Evolutionary conservation across 1,140 invertebrate species (phyloP), one percentile per base, ranked within the genome.

Genomic region (Trichogramma pretiosum): DNA sequence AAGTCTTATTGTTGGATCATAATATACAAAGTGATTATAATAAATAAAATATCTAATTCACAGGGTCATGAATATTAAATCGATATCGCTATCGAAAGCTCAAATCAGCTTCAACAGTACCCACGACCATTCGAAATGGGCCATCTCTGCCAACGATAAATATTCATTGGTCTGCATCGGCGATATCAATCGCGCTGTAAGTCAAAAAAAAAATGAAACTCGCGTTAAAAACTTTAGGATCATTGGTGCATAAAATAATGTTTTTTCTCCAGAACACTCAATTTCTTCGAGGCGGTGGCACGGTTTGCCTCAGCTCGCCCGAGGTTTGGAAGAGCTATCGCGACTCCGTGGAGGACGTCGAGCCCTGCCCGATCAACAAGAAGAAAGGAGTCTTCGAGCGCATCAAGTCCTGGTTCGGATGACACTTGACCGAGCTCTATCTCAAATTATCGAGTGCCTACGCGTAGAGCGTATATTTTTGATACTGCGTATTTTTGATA

Each of bases 61-160:
- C 55, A 83, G 79, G 58, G 79, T 87, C 0, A 71, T 77, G 17
- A 88, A 89, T 60, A 74, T 90, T 17, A 62, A 81, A 53, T 70
- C 77, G 1, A 67, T 85, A 9, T 65, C 72, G 46, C 69, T 82
- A 16, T 56, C 67, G 0, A 61, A 68, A 9, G 67, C 73, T 2
- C 67, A 77, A 44, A 72, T 83, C 36, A 64, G 72, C 18, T 93
- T 91, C 61, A 77, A 75, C 13, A 83, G 80, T 2, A 77, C 80
- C 18, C 74, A 78, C 34, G 92, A 96, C 69, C 93, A 96, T 68
- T 89, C 90, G 0, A 97, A 97, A 68, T 95, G 91, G 91, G 76
- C 84, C 1, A 65, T 65, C 3, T 69, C 70, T 1, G 67, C 73
- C 50, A 68, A 72, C 40, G 61, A 65, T 61, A 64, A 69, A 56